Percentiles rank a stretch among this genome's conserved stretches.
Conservation (phyloP, 2,888 invertebrate species). For the Lomographa bimaculata region DNA sequence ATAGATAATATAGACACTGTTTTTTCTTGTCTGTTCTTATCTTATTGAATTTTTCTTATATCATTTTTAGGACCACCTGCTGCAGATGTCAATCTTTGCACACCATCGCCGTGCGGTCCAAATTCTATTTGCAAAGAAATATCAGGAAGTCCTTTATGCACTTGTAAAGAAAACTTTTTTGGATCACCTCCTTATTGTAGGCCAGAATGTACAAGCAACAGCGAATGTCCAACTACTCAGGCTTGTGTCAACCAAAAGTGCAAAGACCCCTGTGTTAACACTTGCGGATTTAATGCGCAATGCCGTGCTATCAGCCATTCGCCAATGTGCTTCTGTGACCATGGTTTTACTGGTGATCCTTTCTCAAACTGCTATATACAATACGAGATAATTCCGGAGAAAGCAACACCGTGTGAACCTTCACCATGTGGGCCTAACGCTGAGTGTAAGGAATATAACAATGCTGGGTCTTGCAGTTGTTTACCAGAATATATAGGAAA, state of each 20-base stretch:
- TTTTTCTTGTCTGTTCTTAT: too few species aligned
- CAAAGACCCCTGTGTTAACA: slow-evolving; percentile 85
- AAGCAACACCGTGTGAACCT: slow-evolving; percentile 82
- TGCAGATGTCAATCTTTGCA: slow-evolving; percentile 84
- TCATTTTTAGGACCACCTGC: slow-evolving; percentile 69
- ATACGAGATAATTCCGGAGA: slow-evolving; percentile 66
- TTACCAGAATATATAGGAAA: slow-evolving; percentile 89
- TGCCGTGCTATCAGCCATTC: slow-evolving; percentile 90
- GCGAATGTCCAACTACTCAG: slow-evolving; percentile 85
- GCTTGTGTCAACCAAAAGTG: slow-evolving; percentile 88
- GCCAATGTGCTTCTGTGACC: slow-evolving; percentile 88
- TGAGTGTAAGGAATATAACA: slow-evolving; percentile 83
- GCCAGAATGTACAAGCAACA: slow-evolving; percentile 88
- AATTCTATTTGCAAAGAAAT: slow-evolving; percentile 85
- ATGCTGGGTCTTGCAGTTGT: slow-evolving; percentile 87
- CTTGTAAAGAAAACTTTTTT: slow-evolving; percentile 86
- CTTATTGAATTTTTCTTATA: too few species aligned
- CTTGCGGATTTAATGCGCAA: slow-evolving; percentile 88
- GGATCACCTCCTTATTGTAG: slow-evolving; percentile 91
- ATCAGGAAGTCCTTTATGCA: slow-evolving; percentile 85
- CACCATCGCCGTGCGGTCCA: slow-evolving; percentile 87
- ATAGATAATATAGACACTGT: too few species aligned
- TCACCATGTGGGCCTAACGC: slow-evolving; percentile 87
- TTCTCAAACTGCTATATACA: slow-evolving; percentile 83
- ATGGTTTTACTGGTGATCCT: slow-evolving; percentile 87